Conservation (phyloP, 2,797 vertebrate genomes). For the Hippocampus kuda region DNA sequence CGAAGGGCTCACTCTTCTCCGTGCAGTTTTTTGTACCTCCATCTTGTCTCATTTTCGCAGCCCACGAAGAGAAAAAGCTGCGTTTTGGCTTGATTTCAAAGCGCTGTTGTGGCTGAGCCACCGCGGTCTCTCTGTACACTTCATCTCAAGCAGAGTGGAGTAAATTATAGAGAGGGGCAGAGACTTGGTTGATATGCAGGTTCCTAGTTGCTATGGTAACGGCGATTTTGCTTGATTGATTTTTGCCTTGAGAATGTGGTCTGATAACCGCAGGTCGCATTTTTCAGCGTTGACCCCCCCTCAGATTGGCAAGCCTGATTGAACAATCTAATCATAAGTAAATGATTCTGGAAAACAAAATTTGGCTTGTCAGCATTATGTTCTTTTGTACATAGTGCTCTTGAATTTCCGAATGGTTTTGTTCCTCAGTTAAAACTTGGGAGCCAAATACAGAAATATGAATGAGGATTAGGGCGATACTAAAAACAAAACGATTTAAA, state of each 20-base stretch:
- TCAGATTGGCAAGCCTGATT: not conserved
- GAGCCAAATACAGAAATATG: not conserved
- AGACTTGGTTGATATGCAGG: conserved; percentile 52
- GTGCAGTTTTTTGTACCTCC: conserved; percentile 21
- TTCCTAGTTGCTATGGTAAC: conserved; percentile 53
- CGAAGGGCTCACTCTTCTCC: conserved; percentile 11
- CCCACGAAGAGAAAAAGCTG: conserved; percentile 1
- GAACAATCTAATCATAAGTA: not conserved
- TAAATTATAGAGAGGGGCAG: conserved; percentile 36
- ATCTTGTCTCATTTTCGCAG: conserved; percentile 33
- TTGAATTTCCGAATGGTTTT: not conserved
- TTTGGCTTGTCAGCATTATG: not conserved
- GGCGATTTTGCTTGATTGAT: conserved; percentile 22
- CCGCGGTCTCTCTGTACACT: conserved; percentile 23
- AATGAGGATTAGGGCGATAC: not conserved
- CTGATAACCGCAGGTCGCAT: conserved; percentile 34
- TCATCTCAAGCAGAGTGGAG: conserved; percentile 40
- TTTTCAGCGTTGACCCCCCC: not conserved
- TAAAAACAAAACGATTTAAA: not conserved
- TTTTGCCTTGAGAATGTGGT: conserved; percentile 2
- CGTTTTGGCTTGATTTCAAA: conserved; percentile 41
- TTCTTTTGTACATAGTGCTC: not conserved
- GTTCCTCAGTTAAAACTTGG: not conserved
- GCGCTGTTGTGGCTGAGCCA: conserved; percentile 48
- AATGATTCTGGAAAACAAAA: not conserved